Evolutionary conservation across 2,888 invertebrate species (phyloP).

Genomic region (Alloscopus bannaensis): DNA sequence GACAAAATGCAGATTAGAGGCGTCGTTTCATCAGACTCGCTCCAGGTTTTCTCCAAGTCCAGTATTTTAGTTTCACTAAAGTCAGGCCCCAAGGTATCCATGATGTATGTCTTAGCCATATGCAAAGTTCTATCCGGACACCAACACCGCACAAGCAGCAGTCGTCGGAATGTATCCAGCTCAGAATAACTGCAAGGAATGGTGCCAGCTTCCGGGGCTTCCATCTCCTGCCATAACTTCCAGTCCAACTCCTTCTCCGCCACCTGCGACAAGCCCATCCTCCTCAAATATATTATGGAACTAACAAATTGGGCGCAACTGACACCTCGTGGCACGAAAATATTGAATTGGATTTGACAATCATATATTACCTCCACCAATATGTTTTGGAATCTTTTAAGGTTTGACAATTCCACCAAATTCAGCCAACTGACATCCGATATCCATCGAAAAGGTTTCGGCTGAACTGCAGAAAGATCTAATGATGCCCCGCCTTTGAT

Average conservation of each 20-base stretch:
- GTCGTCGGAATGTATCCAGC: constrained; percentile 91
- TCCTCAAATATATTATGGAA: neutral
- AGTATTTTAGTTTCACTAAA: constrained; percentile 95
- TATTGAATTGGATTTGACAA: no score
- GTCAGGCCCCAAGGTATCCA: constrained; percentile 89
- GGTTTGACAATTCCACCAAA: constrained; percentile 92
- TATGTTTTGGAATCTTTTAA: constrained; percentile 87
- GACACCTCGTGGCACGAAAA: no score
- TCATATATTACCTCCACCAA: constrained; percentile 81
- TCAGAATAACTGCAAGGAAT: constrained; percentile 93
- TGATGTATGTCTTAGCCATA: constrained; percentile 93
- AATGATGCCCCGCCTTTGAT: constrained; percentile 96
- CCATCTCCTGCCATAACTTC: constrained; percentile 93
- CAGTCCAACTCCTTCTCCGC: constrained; percentile 91
- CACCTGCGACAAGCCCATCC: constrained; percentile 80
- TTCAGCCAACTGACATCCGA: constrained; percentile 97
- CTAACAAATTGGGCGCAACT: constrained; percentile 7
- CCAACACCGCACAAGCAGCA: constrained; percentile 92
- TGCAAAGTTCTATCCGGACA: constrained; percentile 96
- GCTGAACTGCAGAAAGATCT: constrained; percentile 92
- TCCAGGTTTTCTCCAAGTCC: constrained; percentile 91
- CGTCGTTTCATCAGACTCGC: constrained; percentile 90
- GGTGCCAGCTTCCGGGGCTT: constrained; percentile 92
- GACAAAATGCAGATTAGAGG: constrained; percentile 95
- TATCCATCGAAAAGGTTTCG: constrained; percentile 96